phyloP scores from a whole-genome alignment of 2,888 invertebrate species.

The Phaedon cochleariae region DNA sequence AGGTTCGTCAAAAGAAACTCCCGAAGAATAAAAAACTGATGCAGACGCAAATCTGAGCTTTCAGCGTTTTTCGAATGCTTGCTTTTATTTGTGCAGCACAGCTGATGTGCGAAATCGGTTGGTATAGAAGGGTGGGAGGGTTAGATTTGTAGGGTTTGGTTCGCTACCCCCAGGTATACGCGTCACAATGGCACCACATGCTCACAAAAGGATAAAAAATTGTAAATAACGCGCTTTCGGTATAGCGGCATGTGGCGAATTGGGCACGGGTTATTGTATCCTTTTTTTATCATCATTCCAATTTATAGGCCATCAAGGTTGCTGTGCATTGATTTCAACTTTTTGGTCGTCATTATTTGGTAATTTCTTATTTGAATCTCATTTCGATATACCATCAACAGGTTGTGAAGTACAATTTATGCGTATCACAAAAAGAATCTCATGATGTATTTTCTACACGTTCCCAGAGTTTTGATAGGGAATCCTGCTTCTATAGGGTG shows the following conservation, averaged over 20 bases:
- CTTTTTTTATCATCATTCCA: slow-evolving; percentile 2
- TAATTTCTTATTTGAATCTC: too few species aligned
- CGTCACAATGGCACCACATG: slow-evolving; percentile 56
- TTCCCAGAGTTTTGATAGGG: too few species aligned
- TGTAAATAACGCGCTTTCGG: slow-evolving; percentile 54
- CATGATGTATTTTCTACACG: too few species aligned
- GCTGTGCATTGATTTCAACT: too few species aligned
- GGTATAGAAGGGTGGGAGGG: slow-evolving; percentile 40
- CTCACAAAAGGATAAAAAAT: slow-evolving; percentile 55
- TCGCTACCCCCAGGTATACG: slow-evolving; percentile 53
- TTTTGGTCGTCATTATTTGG: too few species aligned
- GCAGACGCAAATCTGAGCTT: slow-evolving; percentile 38
- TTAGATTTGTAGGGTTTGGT: slow-evolving; percentile 48
- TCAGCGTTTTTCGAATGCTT: slow-evolving; percentile 34
- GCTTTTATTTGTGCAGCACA: slow-evolving; percentile 53
- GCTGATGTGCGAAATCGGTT: slow-evolving; percentile 58
- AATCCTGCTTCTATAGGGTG: too few species aligned
- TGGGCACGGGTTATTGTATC: slow-evolving; percentile 23
- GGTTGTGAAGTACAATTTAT: too few species aligned
- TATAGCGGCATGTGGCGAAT: slow-evolving; percentile 57
- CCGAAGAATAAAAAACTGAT: slow-evolving; percentile 34
- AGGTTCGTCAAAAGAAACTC: slow-evolving; percentile 47
- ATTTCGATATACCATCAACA: too few species aligned
- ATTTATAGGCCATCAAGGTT: too few species aligned
- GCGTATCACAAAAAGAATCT: too few species aligned